Evolutionary conservation across 2,888 invertebrate species (phyloP).

Genomic region (Drosophila incognita): DNA sequence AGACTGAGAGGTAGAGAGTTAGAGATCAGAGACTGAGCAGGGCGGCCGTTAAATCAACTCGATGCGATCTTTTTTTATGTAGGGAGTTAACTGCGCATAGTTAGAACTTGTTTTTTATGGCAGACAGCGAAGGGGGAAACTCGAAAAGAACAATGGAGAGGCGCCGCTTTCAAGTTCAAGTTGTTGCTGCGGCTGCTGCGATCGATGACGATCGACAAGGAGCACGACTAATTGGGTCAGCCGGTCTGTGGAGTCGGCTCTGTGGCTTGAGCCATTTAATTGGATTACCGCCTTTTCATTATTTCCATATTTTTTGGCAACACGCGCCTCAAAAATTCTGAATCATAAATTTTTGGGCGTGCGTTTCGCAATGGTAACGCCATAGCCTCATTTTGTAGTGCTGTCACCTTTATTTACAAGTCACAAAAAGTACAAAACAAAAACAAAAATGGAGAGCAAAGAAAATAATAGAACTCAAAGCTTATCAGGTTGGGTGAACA

Average conservation of each 20-base stretch:
- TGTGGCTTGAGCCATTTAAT: conserved; percentile 73
- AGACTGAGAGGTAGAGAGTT: not conserved
- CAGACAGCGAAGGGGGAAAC: conserved; percentile 1
- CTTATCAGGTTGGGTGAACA: conserved; percentile 62
- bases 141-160: conserved; percentile 69
- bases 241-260: conserved; percentile 38
- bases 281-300: conserved; percentile 84
- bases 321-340: conserved; percentile 51
- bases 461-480: conserved; percentile 42
- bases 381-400: conserved; percentile 34
- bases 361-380: conserved; percentile 40
- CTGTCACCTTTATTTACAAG: conserved; percentile 49
- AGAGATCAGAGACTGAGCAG: conserved; percentile 55
- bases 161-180: conserved; percentile 80
- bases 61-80: conserved; percentile 74
- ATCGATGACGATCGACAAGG: conserved; percentile 59
- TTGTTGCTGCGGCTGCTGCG: conserved; percentile 11
- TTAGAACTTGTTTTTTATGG: conserved; percentile 73
- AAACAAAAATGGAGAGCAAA: conserved; percentile 1
- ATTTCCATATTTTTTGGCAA: conserved; percentile 49
- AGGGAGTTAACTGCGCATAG: conserved; percentile 67
- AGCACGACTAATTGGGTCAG: conserved; percentile 82
- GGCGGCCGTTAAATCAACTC: conserved; percentile 77
- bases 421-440: conserved; percentile 6
- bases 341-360: conserved; percentile 43